These are phyloP conservation scores for Callitettix versicolor DNA, from an alignment of 1,140 invertebrate species.

Conservation along the genomic window DNA sequence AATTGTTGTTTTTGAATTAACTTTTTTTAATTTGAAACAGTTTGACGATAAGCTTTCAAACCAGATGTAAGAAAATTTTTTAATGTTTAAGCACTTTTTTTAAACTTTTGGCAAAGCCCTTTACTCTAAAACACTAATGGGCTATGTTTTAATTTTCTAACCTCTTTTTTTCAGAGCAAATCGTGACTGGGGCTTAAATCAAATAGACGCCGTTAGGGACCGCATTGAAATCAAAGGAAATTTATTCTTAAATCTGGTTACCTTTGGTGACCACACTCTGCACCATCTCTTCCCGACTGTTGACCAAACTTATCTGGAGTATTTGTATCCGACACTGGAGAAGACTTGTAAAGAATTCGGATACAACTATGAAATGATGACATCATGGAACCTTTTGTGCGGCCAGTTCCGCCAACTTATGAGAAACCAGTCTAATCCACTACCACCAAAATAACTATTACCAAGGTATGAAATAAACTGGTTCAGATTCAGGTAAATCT, in stretches of 20 bases:
- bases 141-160: too few species aligned
- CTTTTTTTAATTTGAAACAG: too few species aligned
- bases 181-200: conserved; percentile 66
- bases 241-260: conserved; percentile 53
- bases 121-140: too few species aligned
- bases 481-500: too few species aligned
- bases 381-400: conserved; percentile 47
- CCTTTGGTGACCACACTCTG: conserved; percentile 65
- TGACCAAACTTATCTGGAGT: conserved; percentile 53
- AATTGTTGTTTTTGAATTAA: too few species aligned
- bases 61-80: too few species aligned
- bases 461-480: too few species aligned
- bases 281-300: conserved; percentile 76
- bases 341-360: conserved; percentile 60
- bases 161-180: conserved; percentile 36
- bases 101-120: too few species aligned
- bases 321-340: conserved; percentile 51
- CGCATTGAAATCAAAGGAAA: conserved; percentile 55
- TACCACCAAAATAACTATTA: too few species aligned
- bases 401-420: conserved; percentile 55
- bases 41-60: too few species aligned
- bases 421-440: conserved; percentile 8
- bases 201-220: conserved; percentile 64
- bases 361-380: conserved; percentile 40
- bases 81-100: too few species aligned